Percentiles rank a stretch among this genome's conserved stretches.
phyloP scores from a whole-genome alignment of 1,140 invertebrate species.

The Vanessa tameamea region DNA sequence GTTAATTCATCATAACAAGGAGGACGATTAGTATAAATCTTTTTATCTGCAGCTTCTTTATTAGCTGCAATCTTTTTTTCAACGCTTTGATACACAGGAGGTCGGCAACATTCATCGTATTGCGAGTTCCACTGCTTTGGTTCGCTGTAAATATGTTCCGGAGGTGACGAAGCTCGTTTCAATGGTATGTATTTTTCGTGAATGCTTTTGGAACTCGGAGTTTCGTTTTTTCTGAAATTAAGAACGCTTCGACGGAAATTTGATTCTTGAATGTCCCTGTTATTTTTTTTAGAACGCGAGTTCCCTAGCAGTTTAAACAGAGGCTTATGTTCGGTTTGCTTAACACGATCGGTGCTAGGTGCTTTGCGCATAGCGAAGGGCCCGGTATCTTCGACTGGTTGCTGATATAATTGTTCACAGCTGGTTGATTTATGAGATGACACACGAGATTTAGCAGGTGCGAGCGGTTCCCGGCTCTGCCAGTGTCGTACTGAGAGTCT shows the following conservation, averaged over 20 bases:
- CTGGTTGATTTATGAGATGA: constrained; percentile 78
- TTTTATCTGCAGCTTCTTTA: constrained; percentile 68
- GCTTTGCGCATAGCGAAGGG: constrained; percentile 69
- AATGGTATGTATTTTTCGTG: constrained; percentile 78
- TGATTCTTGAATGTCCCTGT: constrained; percentile 61
- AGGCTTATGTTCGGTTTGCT: constrained; percentile 69
- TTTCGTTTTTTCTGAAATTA: constrained; percentile 72
- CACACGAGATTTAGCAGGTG: constrained; percentile 59
- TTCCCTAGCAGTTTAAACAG: constrained; percentile 76
- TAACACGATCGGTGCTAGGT: constrained; percentile 75
- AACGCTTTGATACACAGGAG: constrained; percentile 69
- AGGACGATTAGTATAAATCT: constrained; percentile 67
- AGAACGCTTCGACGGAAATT: constrained; percentile 66
- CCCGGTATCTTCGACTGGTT: constrained; percentile 71
- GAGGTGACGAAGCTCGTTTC: constrained; percentile 58
- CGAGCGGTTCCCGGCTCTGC: constrained; percentile 70
- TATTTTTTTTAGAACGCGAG: constrained; percentile 65
- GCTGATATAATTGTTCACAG: constrained; percentile 74
- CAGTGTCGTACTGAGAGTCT: constrained; percentile 77
- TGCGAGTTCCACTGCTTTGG: constrained; percentile 64
- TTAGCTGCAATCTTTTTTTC: constrained; percentile 71
- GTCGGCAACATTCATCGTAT: constrained; percentile 65
- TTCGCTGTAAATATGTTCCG: constrained; percentile 73
- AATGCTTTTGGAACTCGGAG: constrained; percentile 63
- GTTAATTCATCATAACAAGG: constrained; percentile 77